Evolutionary conservation across 1,140 invertebrate species (phyloP), one percentile per base, ranked within the genome.

Genomic region (Megalonaias nervosa): DNA sequence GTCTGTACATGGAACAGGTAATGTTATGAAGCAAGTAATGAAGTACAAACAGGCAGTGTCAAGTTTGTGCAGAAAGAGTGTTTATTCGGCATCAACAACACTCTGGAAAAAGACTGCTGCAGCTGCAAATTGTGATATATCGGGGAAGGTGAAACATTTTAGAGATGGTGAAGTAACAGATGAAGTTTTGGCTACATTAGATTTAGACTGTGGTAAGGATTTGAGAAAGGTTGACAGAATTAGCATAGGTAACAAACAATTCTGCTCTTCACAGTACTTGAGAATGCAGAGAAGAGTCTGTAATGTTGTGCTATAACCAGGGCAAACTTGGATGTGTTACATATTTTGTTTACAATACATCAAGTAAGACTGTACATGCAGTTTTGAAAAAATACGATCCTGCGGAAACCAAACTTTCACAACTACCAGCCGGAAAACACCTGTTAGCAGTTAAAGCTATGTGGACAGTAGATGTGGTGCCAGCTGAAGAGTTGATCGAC

Each of bases 201-300:
- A n/a, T 31, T 31, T 5, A 31, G 31, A 59, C 0, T 74, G 48
- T 13, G 19, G 5, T 38, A 67, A 17, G 13, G n/a, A 19, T 48
- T 56, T 70, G 48, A 76, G 23, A 64, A 76, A 70, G 65, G 55
- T 64, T 19, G 58, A 70, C 55, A 70, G 74, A 65, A 64, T 70
- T 16, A 70, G n/a, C 71, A 38, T 76, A 62, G 67, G 67, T 77
- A 38, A 48, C 2, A 71, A 16, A 60, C 23, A n/a, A 67, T 74
- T 74, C 58, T 74, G 19, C 48, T 74, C 65, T 21, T 19, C 61
- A 55, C 9, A 31, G 16, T 78, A 68, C 66, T 68, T 26, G n/a
- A 55, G 71, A 61, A 78, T 78, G 76, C 64, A 78, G 56, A 78
- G 64, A 69, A n/a, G n/a, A 73, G 76, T 73, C 31, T 73, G 71